Percentiles rank a stretch among this genome's conserved stretches.
Evolutionary conservation across 1,140 invertebrate genomes (phyloP).

Genomic region (Mercenaria mercenaria): DNA sequence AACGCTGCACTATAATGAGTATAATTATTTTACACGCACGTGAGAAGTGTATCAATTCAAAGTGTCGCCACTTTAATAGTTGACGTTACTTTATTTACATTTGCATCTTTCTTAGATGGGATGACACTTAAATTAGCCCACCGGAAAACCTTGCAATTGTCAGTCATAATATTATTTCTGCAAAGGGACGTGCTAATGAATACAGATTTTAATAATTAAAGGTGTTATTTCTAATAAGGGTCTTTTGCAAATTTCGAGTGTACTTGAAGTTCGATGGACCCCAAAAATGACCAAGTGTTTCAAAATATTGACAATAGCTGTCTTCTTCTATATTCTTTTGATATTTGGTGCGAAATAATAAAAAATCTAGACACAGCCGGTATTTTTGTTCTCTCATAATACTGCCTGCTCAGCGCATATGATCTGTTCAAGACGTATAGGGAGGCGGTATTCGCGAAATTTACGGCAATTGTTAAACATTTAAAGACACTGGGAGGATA

Average conservation of each 20-base stretch:
- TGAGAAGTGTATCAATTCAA: slow-evolving; percentile 52
- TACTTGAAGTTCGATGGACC: slow-evolving; percentile 11
- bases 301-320: slow-evolving; percentile 35
- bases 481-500: too few relatives aligned
- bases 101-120: slow-evolving; percentile 31
- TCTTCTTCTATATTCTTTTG: slow-evolving; percentile 39
- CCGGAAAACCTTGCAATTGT: slow-evolving; percentile 34
- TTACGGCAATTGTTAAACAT: not conserved
- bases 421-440: not conserved
- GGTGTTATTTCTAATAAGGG: slow-evolving; percentile 57
- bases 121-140: slow-evolving; percentile 53
- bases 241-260: slow-evolving; percentile 29
- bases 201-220: slow-evolving; percentile 56
- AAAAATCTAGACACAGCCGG: not conserved
- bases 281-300: slow-evolving; percentile 52
- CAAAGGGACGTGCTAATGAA: slow-evolving; percentile 45
- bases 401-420: not conserved
- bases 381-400: not conserved
- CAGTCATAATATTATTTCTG: slow-evolving; percentile 34
- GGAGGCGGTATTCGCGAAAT: too few relatives aligned
- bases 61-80: slow-evolving; percentile 46
- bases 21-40: slow-evolving; percentile 61
- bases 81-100: slow-evolving; percentile 62
- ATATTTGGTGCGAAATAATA: slow-evolving; percentile 43
- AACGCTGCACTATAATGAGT: slow-evolving; percentile 41